Percentiles rank a stretch among this genome's conserved stretches.
These are phyloP conservation scores for Acleris literana DNA, from an alignment of 2,888 invertebrate genomes.

Conservation along the genomic window DNA sequence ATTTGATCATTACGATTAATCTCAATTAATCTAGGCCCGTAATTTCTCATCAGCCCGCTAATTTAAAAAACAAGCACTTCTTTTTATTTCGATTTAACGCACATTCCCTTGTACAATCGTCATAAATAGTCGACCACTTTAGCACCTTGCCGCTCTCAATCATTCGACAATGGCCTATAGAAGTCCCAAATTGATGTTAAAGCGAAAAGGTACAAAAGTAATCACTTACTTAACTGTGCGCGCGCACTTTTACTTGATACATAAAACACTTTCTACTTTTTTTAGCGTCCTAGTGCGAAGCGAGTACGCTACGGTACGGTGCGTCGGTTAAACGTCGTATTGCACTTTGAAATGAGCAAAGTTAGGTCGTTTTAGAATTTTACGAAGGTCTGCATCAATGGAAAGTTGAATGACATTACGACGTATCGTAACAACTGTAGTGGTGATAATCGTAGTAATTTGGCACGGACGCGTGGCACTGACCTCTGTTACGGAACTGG, in stretches of 20 bases:
- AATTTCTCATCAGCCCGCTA: neutral
- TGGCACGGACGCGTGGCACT: neutral
- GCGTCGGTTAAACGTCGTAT: neutral
- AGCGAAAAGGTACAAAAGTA: too few species aligned
- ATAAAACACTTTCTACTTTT: conserved; percentile 30
- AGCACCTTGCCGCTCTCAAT: too few species aligned
- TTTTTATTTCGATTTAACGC: neutral
- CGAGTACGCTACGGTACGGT: neutral
- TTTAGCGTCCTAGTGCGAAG: conserved; percentile 16
- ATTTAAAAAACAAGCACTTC: neutral
- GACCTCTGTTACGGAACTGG: neutral
- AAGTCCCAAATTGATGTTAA: too few species aligned
- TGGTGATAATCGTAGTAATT: neutral
- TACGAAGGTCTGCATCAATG: conserved; percentile 5
- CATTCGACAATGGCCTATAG: too few species aligned
- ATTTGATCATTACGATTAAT: too few species aligned
- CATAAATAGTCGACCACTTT: too few species aligned
- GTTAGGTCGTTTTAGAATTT: neutral
- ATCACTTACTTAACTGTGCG: too few species aligned
- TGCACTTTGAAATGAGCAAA: neutral
- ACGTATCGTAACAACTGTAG: conserved; percentile 5
- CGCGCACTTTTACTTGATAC: conserved; percentile 29
- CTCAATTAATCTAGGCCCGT: too few species aligned
- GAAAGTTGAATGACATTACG: conserved; percentile 22
- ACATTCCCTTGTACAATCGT: neutral